phyloP scores from a whole-genome alignment of 1,140 invertebrate species.

The Papilio helenus region DNA sequence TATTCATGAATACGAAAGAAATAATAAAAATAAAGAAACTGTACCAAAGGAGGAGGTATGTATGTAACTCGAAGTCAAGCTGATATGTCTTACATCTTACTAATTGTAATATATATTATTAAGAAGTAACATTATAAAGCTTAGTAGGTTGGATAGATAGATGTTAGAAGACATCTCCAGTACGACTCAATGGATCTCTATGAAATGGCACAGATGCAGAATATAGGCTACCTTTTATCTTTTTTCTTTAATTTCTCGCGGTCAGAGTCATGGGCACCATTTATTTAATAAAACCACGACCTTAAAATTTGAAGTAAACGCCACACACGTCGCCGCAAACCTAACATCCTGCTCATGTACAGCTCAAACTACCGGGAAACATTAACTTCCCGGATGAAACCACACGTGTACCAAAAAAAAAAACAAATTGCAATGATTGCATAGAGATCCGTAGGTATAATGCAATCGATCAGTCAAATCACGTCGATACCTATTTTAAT shows the following conservation, averaged over 20 bases:
- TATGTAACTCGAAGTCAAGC: neutral
- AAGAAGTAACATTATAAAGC: too few relatives aligned
- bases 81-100: too few relatives aligned
- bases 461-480: slow-evolving; percentile 30
- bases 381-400: slow-evolving; percentile 32
- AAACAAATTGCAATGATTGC: slow-evolving; percentile 36
- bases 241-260: too few relatives aligned
- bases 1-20: neutral
- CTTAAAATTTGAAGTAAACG: slow-evolving; percentile 2
- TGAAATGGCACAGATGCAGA: too few relatives aligned
- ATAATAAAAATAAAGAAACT: neutral
- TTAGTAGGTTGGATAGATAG: too few relatives aligned
- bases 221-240: too few relatives aligned
- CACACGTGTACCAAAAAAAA: slow-evolving; percentile 10
- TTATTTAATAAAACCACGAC: neutral
- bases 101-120: too few relatives aligned
- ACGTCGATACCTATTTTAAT: slow-evolving; percentile 35
- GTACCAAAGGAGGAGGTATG: too few relatives aligned
- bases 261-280: too few relatives aligned
- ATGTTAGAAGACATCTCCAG: too few relatives aligned
- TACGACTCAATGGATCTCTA: too few relatives aligned
- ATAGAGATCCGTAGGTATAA: slow-evolving; percentile 22
- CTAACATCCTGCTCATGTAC: slow-evolving; percentile 21
- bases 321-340: slow-evolving; percentile 12
- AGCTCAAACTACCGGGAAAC: slow-evolving; percentile 25